Percentiles rank a stretch among this genome's conserved stretches.
phyloP scores from a whole-genome alignment of 2,113 vertebrate genomes.

The Butorides virescens region DNA sequence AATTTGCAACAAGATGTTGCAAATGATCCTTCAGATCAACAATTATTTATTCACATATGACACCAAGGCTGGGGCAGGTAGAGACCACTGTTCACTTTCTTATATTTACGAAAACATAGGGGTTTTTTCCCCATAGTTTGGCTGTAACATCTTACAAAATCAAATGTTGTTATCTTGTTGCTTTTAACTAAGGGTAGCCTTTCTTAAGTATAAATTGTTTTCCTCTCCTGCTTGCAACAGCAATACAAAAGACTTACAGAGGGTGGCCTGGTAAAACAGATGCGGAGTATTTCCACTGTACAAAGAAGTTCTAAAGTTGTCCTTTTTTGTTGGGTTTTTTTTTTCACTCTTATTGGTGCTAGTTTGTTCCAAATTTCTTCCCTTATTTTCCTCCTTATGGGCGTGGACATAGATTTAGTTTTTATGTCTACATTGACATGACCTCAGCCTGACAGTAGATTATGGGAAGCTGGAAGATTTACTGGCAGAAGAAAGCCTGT shows the following conservation, averaged over 20 bases:
- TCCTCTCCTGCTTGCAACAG: not conserved
- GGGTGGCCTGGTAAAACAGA: not conserved
- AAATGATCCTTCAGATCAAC: not conserved
- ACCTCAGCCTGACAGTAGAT: constrained; percentile 22
- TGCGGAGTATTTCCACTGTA: not conserved
- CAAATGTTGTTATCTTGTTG: not conserved
- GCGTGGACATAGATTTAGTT: not conserved
- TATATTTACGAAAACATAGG: not conserved
- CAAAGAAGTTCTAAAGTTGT: not conserved
- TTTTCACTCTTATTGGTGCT: not conserved
- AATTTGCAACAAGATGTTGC: not conserved
- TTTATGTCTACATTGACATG: constrained; percentile 19
- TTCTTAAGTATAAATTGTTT: not conserved
- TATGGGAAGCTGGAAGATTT: constrained; percentile 12
- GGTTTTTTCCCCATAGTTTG: rapidly evolving
- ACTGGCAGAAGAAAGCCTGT: not conserved
- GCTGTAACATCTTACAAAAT: not conserved
- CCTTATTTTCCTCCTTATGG: constrained; percentile 13
- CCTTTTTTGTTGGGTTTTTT: not conserved
- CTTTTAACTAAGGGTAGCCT: not conserved
- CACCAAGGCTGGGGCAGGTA: not conserved
- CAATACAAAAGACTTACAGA: not conserved
- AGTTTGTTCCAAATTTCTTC: not conserved
- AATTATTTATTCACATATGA: not conserved
- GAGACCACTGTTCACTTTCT: not conserved